These are phyloP conservation scores for Leucoraja ocellata DNA, from an alignment of 2,797 vertebrate genomes.

Conservation along the genomic window DNA sequence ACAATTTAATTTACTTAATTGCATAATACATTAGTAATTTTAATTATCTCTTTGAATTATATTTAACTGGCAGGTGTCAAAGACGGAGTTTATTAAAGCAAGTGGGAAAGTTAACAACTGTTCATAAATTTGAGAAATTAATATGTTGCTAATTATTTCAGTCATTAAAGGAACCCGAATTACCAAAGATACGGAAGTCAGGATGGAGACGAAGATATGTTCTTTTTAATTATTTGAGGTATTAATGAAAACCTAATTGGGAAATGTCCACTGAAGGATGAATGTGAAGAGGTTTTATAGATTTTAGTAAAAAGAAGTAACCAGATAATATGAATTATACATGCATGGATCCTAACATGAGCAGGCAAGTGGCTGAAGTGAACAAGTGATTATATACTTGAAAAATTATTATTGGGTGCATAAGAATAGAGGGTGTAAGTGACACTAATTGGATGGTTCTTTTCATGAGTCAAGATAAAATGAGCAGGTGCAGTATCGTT, in stretches of 20 bases:
- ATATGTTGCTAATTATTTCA: conserved; percentile 6
- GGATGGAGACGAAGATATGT: neutral
- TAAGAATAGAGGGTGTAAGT: neutral
- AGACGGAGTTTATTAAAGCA: neutral
- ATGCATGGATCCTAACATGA: neutral
- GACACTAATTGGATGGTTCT: too few species aligned
- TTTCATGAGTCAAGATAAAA: too few species aligned
- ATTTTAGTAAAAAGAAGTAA: neutral
- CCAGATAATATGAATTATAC: neutral
- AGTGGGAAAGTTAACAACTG: neutral
- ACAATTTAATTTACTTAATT: conserved; percentile 36
- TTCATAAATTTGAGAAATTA: conserved; percentile 31
- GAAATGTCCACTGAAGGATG: neutral
- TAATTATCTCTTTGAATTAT: conserved; percentile 22
- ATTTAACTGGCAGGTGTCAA: conserved; percentile 24
- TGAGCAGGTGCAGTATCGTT: too few species aligned
- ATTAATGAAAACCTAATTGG: neutral
- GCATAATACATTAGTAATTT: conserved; percentile 32
- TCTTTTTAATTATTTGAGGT: neutral
- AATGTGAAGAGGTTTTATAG: neutral
- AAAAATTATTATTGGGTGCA: neutral
- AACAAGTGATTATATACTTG: neutral
- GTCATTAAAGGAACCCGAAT: conserved; percentile 5
- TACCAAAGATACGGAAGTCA: neutral
- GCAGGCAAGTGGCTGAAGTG: neutral